Evolutionary conservation across 2,113 vertebrate genomes (phyloP), one percentile per base, ranked within the genome.

Genomic region (Cebus imitator): DNA sequence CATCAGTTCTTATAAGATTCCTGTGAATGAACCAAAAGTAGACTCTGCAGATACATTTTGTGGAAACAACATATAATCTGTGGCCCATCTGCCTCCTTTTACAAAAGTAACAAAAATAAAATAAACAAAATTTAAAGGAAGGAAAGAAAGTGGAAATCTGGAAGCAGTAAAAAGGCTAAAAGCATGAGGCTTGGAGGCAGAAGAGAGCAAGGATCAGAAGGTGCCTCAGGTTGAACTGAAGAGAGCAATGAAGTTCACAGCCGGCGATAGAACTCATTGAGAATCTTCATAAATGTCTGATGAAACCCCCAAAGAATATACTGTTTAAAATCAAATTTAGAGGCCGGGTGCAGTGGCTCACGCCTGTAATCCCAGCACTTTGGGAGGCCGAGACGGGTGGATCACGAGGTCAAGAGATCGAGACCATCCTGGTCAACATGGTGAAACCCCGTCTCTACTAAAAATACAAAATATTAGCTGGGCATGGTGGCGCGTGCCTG

Each of bases 121-220:
- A 52, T 4, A 52, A 52, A 52, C 5, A 52, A 52, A 66, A 82
- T 50, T 35, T 66, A 81, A 48, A 81, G 23, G 35, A 70, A 61
- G 17, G 43, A 64, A 50, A 70, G 86, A 94, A 76, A 48, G 43
- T 82, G 75, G 68, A 96, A 91, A 70, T 82, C 72, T 87, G 68
- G 48, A 83, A 84, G 50, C 40, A 88, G 5, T 18, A 50, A 89
- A 18, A 76, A 93, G 55, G 20, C 35, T 50, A 9, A 35, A 75
- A 80, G 37, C 80, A 37, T 73, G 85, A 72, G 25, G 16, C 40
- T 4, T 92, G 4, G 50, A 43, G 5, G 73, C 64, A 11, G 37
- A 40, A 58, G 20, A 14, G 20, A 66, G 45, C 8, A 13, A 80
- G 30, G 20, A 48, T 23, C n/a, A 32, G 35, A 58, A 7, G 30